Evolutionary conservation across 2,888 invertebrate genomes (phyloP).

Genomic region (Orthosia gracilis): DNA sequence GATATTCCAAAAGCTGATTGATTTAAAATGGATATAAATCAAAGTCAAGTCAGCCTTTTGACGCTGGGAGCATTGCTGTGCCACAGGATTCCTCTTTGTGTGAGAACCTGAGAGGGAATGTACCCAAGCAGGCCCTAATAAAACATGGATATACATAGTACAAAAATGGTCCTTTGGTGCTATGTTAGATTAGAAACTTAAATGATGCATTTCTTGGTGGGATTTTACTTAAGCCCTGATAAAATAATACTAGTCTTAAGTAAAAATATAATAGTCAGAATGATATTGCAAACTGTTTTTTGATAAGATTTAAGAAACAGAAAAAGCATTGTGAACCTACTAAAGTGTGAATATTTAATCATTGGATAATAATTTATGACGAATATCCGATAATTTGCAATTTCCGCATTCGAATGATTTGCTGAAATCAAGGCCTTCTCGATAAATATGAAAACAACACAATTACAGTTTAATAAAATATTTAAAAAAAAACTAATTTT

Average conservation of each 20-base stretch:
- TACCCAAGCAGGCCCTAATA: no score
- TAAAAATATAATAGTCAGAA: neutral
- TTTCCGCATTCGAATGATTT: conserved; percentile 19
- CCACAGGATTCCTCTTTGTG: no score
- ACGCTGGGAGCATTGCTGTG: no score
- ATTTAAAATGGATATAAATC: no score
- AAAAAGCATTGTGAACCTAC: neutral
- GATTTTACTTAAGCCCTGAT: neutral
- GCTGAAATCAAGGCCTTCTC: neutral
- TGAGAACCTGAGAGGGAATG: no score
- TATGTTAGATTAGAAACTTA: neutral
- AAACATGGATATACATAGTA: neutral
- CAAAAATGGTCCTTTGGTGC: neutral
- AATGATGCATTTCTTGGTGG: neutral
- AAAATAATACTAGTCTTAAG: neutral
- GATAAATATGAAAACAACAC: neutral
- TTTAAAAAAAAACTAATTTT: no score
- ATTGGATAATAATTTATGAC: neutral
- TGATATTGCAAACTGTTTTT: neutral
- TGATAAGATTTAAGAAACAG: neutral
- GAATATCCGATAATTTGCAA: conserved; percentile 12
- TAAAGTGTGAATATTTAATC: conserved; percentile 3
- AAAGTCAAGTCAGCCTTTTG: no score
- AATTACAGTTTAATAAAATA: neutral
- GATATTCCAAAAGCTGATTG: no score